phyloP scores from a whole-genome alignment of 2,797 vertebrate genomes.

The Cyclopterus lumpus region DNA sequence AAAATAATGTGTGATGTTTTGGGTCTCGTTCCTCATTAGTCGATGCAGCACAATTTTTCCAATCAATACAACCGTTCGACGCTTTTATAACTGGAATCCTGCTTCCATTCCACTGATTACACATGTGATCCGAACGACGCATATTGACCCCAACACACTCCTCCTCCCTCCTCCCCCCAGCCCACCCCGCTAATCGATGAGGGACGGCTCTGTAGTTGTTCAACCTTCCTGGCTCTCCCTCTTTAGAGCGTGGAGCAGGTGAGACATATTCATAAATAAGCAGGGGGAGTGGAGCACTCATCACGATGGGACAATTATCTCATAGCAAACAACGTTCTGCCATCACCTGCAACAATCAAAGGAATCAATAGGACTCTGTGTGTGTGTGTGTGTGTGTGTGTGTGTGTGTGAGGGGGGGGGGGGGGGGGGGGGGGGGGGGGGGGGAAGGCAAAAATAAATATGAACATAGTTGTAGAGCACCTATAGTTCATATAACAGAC shows the following conservation, averaged over 20 bases:
- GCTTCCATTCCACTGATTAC: constrained; percentile 45
- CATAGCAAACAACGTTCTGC: constrained; percentile 74
- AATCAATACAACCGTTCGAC: constrained; percentile 59
- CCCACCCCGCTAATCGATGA: constrained; percentile 55
- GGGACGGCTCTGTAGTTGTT: constrained; percentile 60
- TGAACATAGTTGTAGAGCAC: constrained; percentile 7
- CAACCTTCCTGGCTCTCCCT: constrained; percentile 58
- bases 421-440: background rate
- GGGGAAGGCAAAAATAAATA: background rate
- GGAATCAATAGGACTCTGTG: constrained; percentile 70
- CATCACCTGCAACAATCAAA: constrained; percentile 71
- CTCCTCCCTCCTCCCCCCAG: background rate
- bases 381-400: no score
- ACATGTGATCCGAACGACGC: constrained; percentile 46
- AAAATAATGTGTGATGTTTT: constrained; percentile 7
- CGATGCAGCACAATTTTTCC: constrained; percentile 31
- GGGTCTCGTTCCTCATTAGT: constrained; percentile 21
- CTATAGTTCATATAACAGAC: constrained; percentile 4
- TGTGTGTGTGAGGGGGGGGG: constrained; percentile 22
- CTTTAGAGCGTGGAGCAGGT: constrained; percentile 56
- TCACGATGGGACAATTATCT: constrained; percentile 81
- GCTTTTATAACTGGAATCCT: constrained; percentile 46
- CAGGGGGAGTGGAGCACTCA: constrained; percentile 54
- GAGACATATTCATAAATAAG: constrained; percentile 79
- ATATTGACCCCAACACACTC: constrained; percentile 42